These are phyloP conservation scores for Drosophila anceps DNA, from an alignment of 2,888 invertebrate species.

Conservation along the genomic window DNA sequence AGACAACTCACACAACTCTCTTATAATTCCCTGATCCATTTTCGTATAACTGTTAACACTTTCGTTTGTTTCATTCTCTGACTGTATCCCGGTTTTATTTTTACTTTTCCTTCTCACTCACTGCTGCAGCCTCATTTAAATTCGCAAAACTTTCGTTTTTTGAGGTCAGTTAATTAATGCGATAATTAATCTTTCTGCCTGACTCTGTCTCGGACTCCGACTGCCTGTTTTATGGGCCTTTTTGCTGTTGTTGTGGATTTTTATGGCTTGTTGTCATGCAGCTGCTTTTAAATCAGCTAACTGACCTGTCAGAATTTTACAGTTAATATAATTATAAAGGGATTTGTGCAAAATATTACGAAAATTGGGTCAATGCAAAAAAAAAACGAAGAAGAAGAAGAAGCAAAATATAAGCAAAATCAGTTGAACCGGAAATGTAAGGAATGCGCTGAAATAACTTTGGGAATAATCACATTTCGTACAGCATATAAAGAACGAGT, in stretches of 20 bases:
- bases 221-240: conserved; percentile 44
- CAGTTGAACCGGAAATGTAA: conserved; percentile 14
- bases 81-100: conserved; percentile 24
- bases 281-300: conserved; percentile 72
- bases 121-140: conserved; percentile 25
- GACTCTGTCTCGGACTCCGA: conserved; percentile 25
- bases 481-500: neutral
- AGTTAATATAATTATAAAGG: conserved; percentile 59
- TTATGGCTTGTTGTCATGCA: conserved; percentile 51
- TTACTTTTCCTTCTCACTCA: neutral
- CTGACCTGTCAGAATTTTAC: conserved; percentile 78
- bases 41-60: conserved; percentile 34
- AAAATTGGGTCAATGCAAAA: conserved; percentile 64
- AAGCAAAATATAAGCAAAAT: conserved; percentile 51
- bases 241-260: conserved; percentile 38
- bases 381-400: neutral
- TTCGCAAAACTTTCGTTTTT: conserved; percentile 80
- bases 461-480: neutral
- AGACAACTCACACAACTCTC: too few relatives aligned
- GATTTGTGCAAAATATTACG: conserved; percentile 25
- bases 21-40: neutral
- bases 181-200: conserved; percentile 79
- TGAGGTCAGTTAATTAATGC: conserved; percentile 83
- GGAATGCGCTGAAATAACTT: neutral
- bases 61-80: conserved; percentile 45